Conservation (phyloP, 2,113 vertebrate genomes). For the Aegotheles bennettii region DNA sequence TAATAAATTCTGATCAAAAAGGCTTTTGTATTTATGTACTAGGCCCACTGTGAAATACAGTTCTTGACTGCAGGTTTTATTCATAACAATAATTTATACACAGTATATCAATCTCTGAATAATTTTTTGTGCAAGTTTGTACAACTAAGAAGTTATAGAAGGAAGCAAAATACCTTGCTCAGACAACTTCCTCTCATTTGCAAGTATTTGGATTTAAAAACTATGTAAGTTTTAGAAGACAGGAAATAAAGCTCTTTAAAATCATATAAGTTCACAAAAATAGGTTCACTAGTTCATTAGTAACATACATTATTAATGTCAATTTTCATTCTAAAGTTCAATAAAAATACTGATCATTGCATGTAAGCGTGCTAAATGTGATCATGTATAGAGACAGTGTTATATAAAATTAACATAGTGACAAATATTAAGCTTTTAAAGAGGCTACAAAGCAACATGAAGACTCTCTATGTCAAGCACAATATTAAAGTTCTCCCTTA, state of each 20-base stretch:
- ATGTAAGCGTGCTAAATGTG: accelerated
- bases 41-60: background rate
- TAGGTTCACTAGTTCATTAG: background rate
- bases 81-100: background rate
- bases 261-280: background rate
- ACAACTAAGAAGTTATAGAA: background rate
- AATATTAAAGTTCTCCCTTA: background rate
- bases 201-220: background rate
- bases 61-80: background rate
- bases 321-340: background rate
- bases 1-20: background rate
- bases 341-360: background rate
- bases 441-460: background rate
- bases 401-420: background rate
- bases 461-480: background rate
- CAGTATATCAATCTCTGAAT: background rate
- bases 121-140: background rate
- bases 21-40: background rate
- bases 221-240: background rate
- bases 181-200: background rate
- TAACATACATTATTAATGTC: background rate
- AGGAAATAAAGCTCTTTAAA: background rate
- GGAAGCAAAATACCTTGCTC: background rate
- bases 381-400: background rate
- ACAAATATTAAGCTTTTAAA: background rate